Base-by-base conservation (phyloP, 2,113 vertebrate genomes). In the Dromaius novaehollandiae region DNA sequence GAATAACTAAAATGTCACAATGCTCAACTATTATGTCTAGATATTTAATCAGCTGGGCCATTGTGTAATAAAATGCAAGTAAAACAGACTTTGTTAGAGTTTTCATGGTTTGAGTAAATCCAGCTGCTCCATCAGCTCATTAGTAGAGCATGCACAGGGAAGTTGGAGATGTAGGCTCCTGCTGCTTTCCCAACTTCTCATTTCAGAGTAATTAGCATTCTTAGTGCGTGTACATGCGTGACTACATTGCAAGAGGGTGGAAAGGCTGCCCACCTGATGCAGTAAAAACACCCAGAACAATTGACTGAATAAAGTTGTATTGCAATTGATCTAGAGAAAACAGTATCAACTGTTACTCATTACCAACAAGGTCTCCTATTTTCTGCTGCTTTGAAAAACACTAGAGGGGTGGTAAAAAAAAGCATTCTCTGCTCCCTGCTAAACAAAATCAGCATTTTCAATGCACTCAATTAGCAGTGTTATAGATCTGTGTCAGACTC, bases 201-300 rank as follows among this genome's bases (percentile, higher is more conserved):
- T 88, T 97, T 94, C 75, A 75, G 94, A 91, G 42, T 80, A 93
- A 93, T 88, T 96, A 80, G n/a, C 46, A 91, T 88, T 94, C 73
- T 69, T 65, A 51, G 44, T 24, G 32, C 61, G 75, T 85, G 38
- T 32, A 82, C 50, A 40, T 17, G 34, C 20, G 44, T 1, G 9
- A 92, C 14, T 16, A 69, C 70, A n/a, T 12, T 56, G 70, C 61
- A 85, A 89, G 53, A 76, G 15, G 32, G 74, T 44, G 4, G 74
- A 92, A 84, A 90, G 26, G 26, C 74, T 93, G 87, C 64, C 80
- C 56, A 94, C 86, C 70, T 89, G 73, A 90, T 82, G 40, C 74
- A 87, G 69, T 38, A 16, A 40, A 77, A 90, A 95, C 91, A 55
- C 7, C 9, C 8, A 64, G 40, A 90, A 40, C 60, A 88, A 69